phyloP scores from a whole-genome alignment of 2,113 vertebrate genomes.

The Clarias gariepinus region DNA sequence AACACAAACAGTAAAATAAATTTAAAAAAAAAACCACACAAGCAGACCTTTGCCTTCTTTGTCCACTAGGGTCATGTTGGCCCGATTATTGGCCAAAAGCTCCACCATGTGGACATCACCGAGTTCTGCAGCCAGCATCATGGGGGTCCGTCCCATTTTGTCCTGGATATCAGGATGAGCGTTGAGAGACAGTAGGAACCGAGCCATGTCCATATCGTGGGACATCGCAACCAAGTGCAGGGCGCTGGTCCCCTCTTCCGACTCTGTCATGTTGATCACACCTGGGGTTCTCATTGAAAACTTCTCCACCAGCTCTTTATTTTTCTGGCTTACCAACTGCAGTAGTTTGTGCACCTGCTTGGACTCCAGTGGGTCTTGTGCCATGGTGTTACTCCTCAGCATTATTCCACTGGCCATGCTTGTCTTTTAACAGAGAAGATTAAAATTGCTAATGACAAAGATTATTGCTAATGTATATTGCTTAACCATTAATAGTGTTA shows the following conservation, averaged over 20 bases:
- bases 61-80: slow-evolving; percentile 76
- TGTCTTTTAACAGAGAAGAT: too few relatives aligned
- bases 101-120: slow-evolving; percentile 74
- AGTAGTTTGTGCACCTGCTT: slow-evolving; percentile 88
- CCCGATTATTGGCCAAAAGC: slow-evolving; percentile 70
- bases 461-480: too few relatives aligned
- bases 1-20: background rate
- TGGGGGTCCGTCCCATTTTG: slow-evolving; percentile 74
- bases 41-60: slow-evolving; percentile 78
- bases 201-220: slow-evolving; percentile 79
- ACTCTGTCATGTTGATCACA: slow-evolving; percentile 87
- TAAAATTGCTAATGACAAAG: too few relatives aligned
- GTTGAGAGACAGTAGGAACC: slow-evolving; percentile 78
- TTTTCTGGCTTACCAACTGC: slow-evolving; percentile 75
- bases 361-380: slow-evolving; percentile 74
- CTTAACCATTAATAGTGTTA: too few relatives aligned
- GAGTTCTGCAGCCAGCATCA: slow-evolving; percentile 79
- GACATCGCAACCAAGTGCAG: slow-evolving; percentile 78
- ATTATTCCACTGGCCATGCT: too few relatives aligned
- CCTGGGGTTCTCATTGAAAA: slow-evolving; percentile 75
- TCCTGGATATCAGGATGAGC: slow-evolving; percentile 83
- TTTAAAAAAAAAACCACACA: background rate
- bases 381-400: slow-evolving; percentile 40
- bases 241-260: slow-evolving; percentile 73
- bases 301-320: slow-evolving; percentile 80